Base-by-base conservation (phyloP, 2,797 vertebrate species). In the Otolemur crassicaudatus region DNA sequence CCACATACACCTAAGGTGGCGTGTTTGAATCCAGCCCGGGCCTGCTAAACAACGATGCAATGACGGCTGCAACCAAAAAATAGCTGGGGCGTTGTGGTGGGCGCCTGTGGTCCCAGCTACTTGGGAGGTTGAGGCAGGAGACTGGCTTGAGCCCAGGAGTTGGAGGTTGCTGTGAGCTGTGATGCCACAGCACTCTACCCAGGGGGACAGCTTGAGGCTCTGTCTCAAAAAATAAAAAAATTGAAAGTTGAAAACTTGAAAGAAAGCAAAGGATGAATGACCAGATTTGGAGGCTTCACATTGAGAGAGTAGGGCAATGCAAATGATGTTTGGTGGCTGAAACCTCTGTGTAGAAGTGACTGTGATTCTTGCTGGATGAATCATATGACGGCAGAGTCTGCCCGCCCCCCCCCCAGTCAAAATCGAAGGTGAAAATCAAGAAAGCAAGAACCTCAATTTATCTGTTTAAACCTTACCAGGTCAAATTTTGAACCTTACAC, bases 281-380 rank as follows among this genome's bases (percentile, higher is more conserved):
- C 7, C 34, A 56, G n/a, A 77, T 40, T 23, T 23, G 22, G 2
- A 22, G 22, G 2, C 9, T 29, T 20, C 53, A 8, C 3, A 25
- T 19, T 27, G 20, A 63, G 23, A 7, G 46, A 27, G 1, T 37
- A 3, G 4, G 34, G 0, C 2, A 40, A 67, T 56, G 1, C 27
- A 43, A 1, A 3, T 58, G 7, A 27, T 58, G 2, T 27, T 46
- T 46, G 22, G 12, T 76, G 8, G 29, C 5, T 17, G 19, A 31
- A 61, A 2, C 2, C 2, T n/a, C 5, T 61, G 2, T 60, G 34
- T 56, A 56, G 8, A 86, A 20, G 10, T 8, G 10, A 31, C 23
- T 8, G 37, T 60, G 25, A 40, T 61, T 61, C 14, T 19, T 7
- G 12, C 61, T 67, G 14, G 43, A 56, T 13, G 5, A 34, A 31